Evolutionary conservation across 2,888 invertebrate genomes (phyloP).

Genomic region (Tinea trinotella): DNA sequence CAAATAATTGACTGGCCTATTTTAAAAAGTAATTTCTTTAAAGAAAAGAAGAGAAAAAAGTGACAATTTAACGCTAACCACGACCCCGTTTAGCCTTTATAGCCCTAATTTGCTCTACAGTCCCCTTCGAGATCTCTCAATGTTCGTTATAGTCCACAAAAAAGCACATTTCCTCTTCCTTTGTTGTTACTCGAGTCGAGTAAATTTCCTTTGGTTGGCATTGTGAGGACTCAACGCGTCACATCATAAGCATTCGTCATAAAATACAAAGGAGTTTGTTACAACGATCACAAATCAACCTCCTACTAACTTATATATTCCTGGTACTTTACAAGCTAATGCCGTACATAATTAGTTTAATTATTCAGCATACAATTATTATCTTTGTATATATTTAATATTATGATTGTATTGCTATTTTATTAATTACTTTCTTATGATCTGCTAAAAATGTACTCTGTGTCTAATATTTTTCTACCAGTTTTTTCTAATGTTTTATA

Average conservation of each 20-base stretch:
- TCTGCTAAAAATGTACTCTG: no score
- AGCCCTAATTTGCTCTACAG: conserved; percentile 50
- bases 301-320: not conserved
- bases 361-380: no score
- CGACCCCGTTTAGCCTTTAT: conserved; percentile 54
- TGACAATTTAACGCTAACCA: not conserved
- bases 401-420: no score
- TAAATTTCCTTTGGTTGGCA: conserved; percentile 31
- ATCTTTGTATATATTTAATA: no score
- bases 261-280: conserved; percentile 15
- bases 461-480: no score
- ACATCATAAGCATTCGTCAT: conserved; percentile 13
- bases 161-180: conserved; percentile 41
- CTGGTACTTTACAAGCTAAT: not conserved
- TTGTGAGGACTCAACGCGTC: conserved; percentile 2
- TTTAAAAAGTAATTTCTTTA: conserved; percentile 1
- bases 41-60: not conserved
- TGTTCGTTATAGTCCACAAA: conserved; percentile 24
- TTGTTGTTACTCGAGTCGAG: conserved; percentile 41
- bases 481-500: no score
- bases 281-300: conserved; percentile 6
- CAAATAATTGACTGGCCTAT: not conserved
- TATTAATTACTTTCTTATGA: no score
- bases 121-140: conserved; percentile 16
- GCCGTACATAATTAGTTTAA: not conserved